Evolutionary conservation across 2,113 vertebrate species (phyloP).

Genomic region (Neoarius graeffei): DNA sequence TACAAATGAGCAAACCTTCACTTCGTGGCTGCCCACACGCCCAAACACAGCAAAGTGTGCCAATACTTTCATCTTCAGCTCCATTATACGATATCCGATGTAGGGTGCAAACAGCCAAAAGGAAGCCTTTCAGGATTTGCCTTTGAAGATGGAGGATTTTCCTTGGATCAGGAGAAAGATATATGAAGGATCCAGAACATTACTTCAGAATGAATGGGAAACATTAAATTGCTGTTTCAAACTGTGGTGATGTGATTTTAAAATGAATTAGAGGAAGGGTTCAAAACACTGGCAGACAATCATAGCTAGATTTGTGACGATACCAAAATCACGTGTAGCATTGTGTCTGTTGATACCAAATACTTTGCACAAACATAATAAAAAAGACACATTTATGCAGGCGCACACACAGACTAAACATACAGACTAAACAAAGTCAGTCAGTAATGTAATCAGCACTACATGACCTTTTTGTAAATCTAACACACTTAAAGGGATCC

Average conservation of each 20-base stretch:
- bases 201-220: background rate
- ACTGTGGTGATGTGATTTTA: background rate
- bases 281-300: background rate
- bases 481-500: background rate
- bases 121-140: background rate
- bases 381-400: background rate
- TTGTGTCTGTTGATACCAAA: background rate
- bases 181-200: background rate
- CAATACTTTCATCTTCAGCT: constrained; percentile 1
- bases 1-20: background rate
- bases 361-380: background rate
- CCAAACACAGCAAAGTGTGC: background rate
- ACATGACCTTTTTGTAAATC: no score
- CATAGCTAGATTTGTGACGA: no score
- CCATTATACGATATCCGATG: background rate
- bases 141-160: background rate
- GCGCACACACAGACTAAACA: background rate
- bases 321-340: no score
- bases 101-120: background rate
- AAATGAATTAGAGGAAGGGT: background rate
- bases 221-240: background rate
- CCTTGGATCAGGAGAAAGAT: background rate
- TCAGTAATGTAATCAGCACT: background rate
- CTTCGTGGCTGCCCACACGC: background rate
- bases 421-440: background rate